phyloP scores from a whole-genome alignment of 2,113 vertebrate species.

The Chlorodrepanis virens region DNA sequence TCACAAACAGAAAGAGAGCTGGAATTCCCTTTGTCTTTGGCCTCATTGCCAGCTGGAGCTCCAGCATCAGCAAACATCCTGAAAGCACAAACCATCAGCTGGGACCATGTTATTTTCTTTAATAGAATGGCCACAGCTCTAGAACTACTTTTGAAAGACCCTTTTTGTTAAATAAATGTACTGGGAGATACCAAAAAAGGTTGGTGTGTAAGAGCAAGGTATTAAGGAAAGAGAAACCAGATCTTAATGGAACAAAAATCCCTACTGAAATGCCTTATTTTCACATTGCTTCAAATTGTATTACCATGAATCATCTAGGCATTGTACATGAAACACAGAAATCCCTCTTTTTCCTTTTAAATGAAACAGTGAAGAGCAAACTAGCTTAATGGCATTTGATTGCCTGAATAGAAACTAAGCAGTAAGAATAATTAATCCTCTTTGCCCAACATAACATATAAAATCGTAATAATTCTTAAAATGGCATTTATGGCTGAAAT shows the following conservation, averaged over 20 bases:
- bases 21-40: not conserved
- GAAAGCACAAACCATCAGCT: not conserved
- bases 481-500: slow-evolving; percentile 41
- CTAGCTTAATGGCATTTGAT: slow-evolving; percentile 8
- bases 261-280: not conserved
- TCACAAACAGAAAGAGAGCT: not conserved
- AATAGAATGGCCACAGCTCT: not conserved
- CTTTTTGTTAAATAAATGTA: not conserved
- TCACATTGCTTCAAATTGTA: not conserved
- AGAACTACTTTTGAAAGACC: not conserved
- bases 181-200: not conserved
- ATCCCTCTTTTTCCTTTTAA: not conserved
- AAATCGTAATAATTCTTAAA: slow-evolving; percentile 58
- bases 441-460: slow-evolving; percentile 47
- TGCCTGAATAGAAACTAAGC: slow-evolving; percentile 19
- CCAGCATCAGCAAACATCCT: not conserved
- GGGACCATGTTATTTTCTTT: not conserved
- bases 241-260: not conserved
- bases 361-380: not conserved
- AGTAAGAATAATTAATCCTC: slow-evolving; percentile 56
- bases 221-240: not conserved
- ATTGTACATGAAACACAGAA: not conserved
- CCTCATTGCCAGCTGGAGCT: not conserved
- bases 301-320: not conserved
- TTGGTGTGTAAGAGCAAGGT: not conserved